Conservation (phyloP, 2,113 vertebrate species). For the Numenius arquata region DNA sequence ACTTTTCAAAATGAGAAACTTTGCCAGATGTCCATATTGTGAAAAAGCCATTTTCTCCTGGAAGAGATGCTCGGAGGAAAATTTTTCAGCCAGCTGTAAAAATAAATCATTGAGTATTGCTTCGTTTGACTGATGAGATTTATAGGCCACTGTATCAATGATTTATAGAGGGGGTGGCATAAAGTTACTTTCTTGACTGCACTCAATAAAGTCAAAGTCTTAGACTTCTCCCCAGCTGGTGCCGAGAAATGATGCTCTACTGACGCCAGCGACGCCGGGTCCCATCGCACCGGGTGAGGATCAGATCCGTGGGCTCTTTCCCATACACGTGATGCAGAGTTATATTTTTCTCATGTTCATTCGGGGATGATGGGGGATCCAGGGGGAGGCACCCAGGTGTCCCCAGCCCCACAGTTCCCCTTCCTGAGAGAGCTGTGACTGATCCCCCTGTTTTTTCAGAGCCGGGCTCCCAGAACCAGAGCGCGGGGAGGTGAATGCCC, state of each 20-base stretch:
- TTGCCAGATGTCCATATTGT: not conserved
- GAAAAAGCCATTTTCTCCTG: conserved; percentile 18
- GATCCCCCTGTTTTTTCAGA: not conserved
- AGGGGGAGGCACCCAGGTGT: not conserved
- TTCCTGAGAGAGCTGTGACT: not conserved
- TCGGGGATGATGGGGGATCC: not conserved
- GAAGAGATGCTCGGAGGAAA: not conserved
- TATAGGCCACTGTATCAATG: not conserved
- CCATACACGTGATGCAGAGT: accelerated
- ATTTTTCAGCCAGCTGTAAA: not conserved
- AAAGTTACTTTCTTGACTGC: not conserved
- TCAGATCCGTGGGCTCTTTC: accelerated
- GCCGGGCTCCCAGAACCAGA: not conserved
- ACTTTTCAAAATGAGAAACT: not conserved
- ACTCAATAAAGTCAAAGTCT: not conserved
- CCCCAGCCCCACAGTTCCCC: not conserved
- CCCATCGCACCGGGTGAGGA: accelerated
- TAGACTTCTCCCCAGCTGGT: not conserved
- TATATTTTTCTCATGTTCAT: not conserved
- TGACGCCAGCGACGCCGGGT: accelerated
- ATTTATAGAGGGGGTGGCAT: not conserved
- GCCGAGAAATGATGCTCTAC: accelerated
- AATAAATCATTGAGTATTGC: not conserved
- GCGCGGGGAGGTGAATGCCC: not conserved
- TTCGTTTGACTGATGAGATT: not conserved